Evolutionary conservation across 2,888 invertebrate species (phyloP).

Genomic region (Ormyrus rosae): DNA sequence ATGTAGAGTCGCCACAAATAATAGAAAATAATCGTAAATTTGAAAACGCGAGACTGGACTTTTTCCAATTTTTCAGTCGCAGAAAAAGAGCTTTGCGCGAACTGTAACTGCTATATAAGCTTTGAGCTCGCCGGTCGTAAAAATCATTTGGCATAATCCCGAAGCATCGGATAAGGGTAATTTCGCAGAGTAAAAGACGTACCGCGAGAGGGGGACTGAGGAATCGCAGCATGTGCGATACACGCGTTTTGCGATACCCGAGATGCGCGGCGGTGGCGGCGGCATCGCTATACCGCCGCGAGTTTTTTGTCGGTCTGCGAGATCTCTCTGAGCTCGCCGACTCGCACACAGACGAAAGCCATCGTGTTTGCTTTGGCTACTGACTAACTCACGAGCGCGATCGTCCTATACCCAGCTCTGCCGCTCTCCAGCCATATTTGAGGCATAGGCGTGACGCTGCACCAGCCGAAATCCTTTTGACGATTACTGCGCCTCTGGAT

Average conservation of each 20-base stretch:
- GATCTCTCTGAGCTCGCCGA: slow-evolving; percentile 71
- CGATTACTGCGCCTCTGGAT: slow-evolving; percentile 19
- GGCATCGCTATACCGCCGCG: slow-evolving; percentile 49
- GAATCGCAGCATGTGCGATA: slow-evolving; percentile 70
- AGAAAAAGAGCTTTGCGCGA: no score
- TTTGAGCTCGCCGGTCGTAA: slow-evolving; percentile 8
- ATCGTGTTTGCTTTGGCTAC: slow-evolving; percentile 62
- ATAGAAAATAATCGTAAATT: no score
- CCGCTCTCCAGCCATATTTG: slow-evolving; percentile 27
- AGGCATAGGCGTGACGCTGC: slow-evolving; percentile 35
- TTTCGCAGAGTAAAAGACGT: slow-evolving; percentile 41
- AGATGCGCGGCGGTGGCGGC: slow-evolving; percentile 32
- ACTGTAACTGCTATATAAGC: no score
- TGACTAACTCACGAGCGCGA: slow-evolving; percentile 21
- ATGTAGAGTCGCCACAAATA: no score
- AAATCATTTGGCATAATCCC: slow-evolving; percentile 35
- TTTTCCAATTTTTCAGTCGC: not conserved
- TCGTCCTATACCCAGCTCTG: slow-evolving; percentile 33
- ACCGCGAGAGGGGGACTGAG: slow-evolving; percentile 37
- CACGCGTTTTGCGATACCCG: slow-evolving; percentile 69
- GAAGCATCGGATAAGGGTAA: slow-evolving; percentile 44
- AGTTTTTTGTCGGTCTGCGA: slow-evolving; percentile 72
- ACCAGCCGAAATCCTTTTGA: slow-evolving; percentile 44
- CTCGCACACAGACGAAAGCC: slow-evolving; percentile 43
- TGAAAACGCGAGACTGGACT: slow-evolving; percentile 4